A percentile compares a stretch with the other conserved stretches of the same genome.
These are phyloP conservation scores for Nipponia nippon DNA, from an alignment of 2,113 vertebrate genomes.

Conservation along the genomic window DNA sequence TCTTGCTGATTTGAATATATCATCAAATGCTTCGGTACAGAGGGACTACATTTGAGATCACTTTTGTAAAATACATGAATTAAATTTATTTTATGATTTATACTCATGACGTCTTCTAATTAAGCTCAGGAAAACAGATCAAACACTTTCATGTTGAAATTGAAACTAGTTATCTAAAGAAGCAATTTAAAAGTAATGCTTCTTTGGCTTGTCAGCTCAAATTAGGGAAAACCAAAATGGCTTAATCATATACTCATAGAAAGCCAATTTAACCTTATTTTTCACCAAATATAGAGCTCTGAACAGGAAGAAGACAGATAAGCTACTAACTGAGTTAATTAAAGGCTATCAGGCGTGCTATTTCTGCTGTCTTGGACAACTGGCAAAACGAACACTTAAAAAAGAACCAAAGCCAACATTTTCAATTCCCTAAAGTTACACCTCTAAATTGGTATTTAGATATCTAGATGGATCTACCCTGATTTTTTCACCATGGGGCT, in stretches of 20 bases:
- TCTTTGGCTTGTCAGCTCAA: constrained; percentile 53
- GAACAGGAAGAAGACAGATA: constrained; percentile 26
- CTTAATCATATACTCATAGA: constrained; percentile 32
- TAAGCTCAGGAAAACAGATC: constrained; percentile 32
- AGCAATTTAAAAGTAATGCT: constrained; percentile 66
- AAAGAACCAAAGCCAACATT: neutral
- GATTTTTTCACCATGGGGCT: neutral
- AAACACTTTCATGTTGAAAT: constrained; percentile 28
- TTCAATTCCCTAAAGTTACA: neutral
- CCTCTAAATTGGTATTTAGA: neutral
- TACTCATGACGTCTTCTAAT: neutral
- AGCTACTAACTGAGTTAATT: constrained; percentile 43
- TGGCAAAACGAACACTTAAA: neutral
- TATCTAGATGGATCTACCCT: neutral
- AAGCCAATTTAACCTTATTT: constrained; percentile 50
- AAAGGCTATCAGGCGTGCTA: neutral
- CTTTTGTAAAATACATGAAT: neutral
- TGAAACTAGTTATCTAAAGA: constrained; percentile 34
- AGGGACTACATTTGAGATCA: neutral
- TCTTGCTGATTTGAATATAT: neutral
- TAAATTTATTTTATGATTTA: neutral
- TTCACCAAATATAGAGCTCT: constrained; percentile 39
- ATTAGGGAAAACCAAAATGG: constrained; percentile 42
- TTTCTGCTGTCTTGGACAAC: neutral
- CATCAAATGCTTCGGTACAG: neutral